Evolutionary conservation across 2,888 invertebrate genomes (phyloP), one percentile per base, ranked within the genome.

Genomic region (Operophtera brumata): DNA sequence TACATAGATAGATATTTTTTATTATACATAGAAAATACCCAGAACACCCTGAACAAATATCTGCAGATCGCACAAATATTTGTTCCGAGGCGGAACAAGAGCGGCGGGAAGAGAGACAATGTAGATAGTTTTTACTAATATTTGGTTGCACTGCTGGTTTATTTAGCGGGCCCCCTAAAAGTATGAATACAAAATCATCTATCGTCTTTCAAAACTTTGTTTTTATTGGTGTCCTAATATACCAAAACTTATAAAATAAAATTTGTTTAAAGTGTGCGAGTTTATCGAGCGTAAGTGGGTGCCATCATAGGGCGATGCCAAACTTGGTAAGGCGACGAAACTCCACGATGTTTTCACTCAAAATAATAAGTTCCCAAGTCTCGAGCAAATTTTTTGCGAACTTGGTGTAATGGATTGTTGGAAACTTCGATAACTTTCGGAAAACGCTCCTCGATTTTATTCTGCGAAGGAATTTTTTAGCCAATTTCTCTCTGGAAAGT

Each of bases 371-470:
- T 87, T 84, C 80, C 20, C 78, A 69, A 73, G 70, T 69, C 70
- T 73, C 64, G 80, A 86, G 83, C 71, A 83, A 80, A 47, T 56
- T 87, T 88, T 90, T 88, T 84, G 80, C 84, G 77, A 85, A 88
- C 85, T 85, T 81, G 80, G 86, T 86, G 88, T 89, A 88, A 89
- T 89, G 87, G 89, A 86, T 90, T 90, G 88, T 88, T 85, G 85
- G 82, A 67, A 87, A 88, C 74, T 90, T 86, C 84, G 84, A 90
- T 88, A 90, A 90, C 84, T 90, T 88, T 86, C 84, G 89, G 89
- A 89, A 87, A 86, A 83, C 79, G 86, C 84, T 86, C 84, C 82
- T 82, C 82, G 87, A 85, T 87, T 86, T 87, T 85, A 86, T 87
- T 89, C 87, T 80, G 78, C 82, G 65, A 75, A 80, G 77, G 84